Evolutionary conservation across 92 coral and sea anemone species (phyloP).

Genomic region (Zoanthus gigantus): DNA sequence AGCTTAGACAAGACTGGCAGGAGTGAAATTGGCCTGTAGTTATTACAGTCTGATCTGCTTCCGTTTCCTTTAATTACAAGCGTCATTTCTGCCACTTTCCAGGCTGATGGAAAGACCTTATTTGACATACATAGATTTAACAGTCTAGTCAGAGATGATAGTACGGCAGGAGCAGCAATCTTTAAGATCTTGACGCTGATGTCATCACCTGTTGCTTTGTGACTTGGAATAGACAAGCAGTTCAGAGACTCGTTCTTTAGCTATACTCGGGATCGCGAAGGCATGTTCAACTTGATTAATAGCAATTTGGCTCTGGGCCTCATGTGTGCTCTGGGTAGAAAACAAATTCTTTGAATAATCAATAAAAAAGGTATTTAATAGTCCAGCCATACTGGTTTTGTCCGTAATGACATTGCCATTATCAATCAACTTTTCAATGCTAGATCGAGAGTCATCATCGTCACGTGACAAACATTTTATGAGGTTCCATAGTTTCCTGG

Average conservation of each 20-base stretch:
- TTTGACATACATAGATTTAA: too few relatives aligned
- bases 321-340: conserved; percentile 8
- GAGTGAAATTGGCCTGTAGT: background rate
- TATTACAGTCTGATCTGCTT: background rate
- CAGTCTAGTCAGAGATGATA: too few relatives aligned
- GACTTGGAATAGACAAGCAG: conserved; percentile 63
- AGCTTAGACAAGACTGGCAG: background rate
- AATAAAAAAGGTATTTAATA: conserved; percentile 34
- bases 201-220: conserved; percentile 65
- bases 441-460: background rate
- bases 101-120: background rate
- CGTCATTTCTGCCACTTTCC: background rate
- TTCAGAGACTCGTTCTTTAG: conserved; percentile 32
- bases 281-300: conserved; percentile 29
- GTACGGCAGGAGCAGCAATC: too few relatives aligned
- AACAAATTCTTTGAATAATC: conserved; percentile 32
- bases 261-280: conserved; percentile 41
- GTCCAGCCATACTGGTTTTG: conserved; percentile 29
- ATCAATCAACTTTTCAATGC: background rate
- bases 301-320: conserved; percentile 4
- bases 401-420: background rate
- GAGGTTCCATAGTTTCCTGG: background rate
- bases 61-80: background rate
- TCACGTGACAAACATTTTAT: background rate
- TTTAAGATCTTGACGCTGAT: conserved; percentile 50